Evolutionary conservation across 1,140 invertebrate species (phyloP), one percentile per base, ranked within the genome.

Genomic region (Luehdorfia chinensis): DNA sequence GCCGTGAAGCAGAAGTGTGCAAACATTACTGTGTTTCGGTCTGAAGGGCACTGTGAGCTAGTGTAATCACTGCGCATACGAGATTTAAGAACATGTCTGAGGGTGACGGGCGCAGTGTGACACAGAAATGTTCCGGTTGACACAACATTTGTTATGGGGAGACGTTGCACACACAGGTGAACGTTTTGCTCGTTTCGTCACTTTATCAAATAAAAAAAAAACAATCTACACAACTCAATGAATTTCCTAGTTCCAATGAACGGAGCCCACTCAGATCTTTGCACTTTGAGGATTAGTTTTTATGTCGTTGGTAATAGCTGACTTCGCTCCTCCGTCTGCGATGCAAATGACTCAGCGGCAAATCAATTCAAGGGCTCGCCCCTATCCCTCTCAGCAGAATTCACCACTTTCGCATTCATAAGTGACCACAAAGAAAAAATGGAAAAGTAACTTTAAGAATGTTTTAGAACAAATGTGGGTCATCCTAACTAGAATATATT

Each of bases 231-330:
- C 19, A 2, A 3, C 19, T 21, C 19, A 2, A 21, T 6, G 6
- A 6, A 21, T 30, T 25, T 25, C 23, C 3, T 28, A 15, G 23
- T 41, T 41, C 37, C 23, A 28, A 27, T 41, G 37, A 41, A 21
- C 37, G 16, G 27, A 28, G 37, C 21, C 37, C 37, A 41, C 37
- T 41, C 23, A 9, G 23, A 27, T 27, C 37, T 41, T 41, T 27
- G 37, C 37, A 28, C 37, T 58, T 54, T 58, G 51, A 47, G 45
- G 49, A 55, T 55, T 60, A 55, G 57, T 55, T 52, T 55, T 43
- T 32, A 48, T 55, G 56, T 51, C 44, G 43, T 48, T 41, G 45
- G 48, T 55, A 55, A 60, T 60, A 49, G 57, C 57, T 48, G 49
- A 51, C 36, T 46, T 28, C 27, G 33, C 36, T 41, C 23, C 28